Evolutionary conservation across 1,140 invertebrate genomes (phyloP), one percentile per base, ranked within the genome.

Genomic region (Rhyacophila brunnea): DNA sequence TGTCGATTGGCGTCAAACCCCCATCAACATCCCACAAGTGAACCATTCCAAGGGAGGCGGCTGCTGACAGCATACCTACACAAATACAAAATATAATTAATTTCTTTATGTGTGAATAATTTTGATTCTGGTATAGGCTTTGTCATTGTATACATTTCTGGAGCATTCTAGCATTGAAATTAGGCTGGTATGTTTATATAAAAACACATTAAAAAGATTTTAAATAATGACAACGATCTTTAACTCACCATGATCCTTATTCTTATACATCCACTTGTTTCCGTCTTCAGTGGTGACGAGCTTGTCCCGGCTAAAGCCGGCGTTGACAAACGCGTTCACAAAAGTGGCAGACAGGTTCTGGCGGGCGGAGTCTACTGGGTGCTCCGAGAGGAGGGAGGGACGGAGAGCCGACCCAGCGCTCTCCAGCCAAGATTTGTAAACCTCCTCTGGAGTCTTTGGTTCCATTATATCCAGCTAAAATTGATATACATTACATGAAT

Each of bases 261-360:
- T 99, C 71, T 99, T 99, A 70, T 97, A 97, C 66, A 99, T 83
- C 96, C 96, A 99, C 70, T 97, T 98, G 68, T 95, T 96, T 2
- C 95, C 95, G 75, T 98, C 95, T 68, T 98, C 96, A 61, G 94
- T 92, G 55, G 94, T 92, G 7, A 98, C 84, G 0, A 99, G 81
- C 75, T 99, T 99, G 71, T 99, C 98, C 23, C 94, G 87, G 1
- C 97, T 96, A 78, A 99, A 99, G 1, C 91, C 98, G 44, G 95
- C 95, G 74, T 99, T 99, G 0, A 99, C 96, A 74, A 99, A 98
- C 7, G 96, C 97, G 80, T 99, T 99, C 0, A 99, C 98, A 77
- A 99, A 99, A 53, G 95, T 97, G 0, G 97, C 92, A 0, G 98
- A 96, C 5, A 99, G 78, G 79, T 99, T 99, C 72, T 98, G 95